phyloP scores from a whole-genome alignment of 2,797 vertebrate species.

The Hypotaenidia philippensis region DNA sequence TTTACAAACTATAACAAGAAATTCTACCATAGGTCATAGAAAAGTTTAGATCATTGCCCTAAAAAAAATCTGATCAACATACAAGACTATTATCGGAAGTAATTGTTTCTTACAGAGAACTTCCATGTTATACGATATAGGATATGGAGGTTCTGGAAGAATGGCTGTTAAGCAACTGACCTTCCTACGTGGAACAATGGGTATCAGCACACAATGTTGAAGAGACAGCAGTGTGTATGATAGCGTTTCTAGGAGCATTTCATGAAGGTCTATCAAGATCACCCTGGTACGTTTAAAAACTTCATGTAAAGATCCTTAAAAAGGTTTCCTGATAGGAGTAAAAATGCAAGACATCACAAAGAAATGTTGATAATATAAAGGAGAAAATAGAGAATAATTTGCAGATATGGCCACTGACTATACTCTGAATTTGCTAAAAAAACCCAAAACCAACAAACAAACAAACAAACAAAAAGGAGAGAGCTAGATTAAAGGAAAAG shows the following conservation, averaged over 20 bases:
- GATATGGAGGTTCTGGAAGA: not conserved
- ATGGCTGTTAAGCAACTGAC: not conserved
- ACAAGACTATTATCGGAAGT: not conserved
- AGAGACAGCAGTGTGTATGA: not conserved
- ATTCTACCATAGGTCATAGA: not conserved
- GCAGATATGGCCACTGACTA: not conserved
- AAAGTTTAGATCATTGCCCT: not conserved
- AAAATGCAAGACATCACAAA: not conserved
- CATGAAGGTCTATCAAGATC: not conserved
- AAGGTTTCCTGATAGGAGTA: not conserved
- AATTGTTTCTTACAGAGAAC: not conserved
- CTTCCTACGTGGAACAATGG: not conserved
- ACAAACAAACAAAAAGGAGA: accelerated
- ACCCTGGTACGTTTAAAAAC: not conserved
- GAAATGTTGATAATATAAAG: not conserved
- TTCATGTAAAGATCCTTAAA: not conserved
- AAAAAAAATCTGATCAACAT: not conserved
- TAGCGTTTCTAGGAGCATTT: not conserved
- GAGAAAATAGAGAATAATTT: not conserved
- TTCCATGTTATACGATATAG: not conserved
- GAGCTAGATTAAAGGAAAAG: not conserved
- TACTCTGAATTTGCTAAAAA: not conserved
- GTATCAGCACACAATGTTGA: not conserved
- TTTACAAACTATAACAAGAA: not conserved
- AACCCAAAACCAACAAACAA: too few relatives aligned